phyloP scores from a whole-genome alignment of 1,140 invertebrate genomes.

The Archegozetes longisetosus region DNA sequence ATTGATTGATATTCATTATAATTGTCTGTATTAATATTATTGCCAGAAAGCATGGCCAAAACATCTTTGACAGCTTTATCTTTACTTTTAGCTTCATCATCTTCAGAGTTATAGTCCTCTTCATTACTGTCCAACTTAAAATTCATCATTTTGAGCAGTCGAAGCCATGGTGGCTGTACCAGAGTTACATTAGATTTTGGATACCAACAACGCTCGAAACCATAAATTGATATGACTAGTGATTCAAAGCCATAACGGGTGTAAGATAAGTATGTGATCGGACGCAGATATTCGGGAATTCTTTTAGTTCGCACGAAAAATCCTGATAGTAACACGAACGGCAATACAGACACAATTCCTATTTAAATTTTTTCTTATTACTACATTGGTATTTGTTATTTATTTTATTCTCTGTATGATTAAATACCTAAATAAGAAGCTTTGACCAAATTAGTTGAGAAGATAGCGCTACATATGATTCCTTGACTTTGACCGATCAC shows the following conservation, averaged over 20 bases:
- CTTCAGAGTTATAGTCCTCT: not conserved
- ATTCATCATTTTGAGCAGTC: not conserved
- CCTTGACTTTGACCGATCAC: slow-evolving; percentile 82
- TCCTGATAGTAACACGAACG: slow-evolving; percentile 64
- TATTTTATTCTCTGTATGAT: slow-evolving; percentile 50
- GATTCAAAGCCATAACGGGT: slow-evolving; percentile 81
- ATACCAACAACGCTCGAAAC: slow-evolving; percentile 45
- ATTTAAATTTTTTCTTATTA: too few relatives aligned
- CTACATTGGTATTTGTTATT: slow-evolving; percentile 48
- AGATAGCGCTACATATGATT: slow-evolving; percentile 62
- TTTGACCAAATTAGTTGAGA: slow-evolving; percentile 31
- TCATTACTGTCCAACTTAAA: not conserved
- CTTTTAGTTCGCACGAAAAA: slow-evolving; percentile 87
- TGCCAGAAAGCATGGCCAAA: not conserved
- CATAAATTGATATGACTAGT: slow-evolving; percentile 72
- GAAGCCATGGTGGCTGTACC: not conserved
- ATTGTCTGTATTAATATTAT: not conserved
- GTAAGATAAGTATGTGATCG: slow-evolving; percentile 77
- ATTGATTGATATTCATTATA: not conserved
- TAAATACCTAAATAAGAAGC: slow-evolving; percentile 86
- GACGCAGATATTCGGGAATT: slow-evolving; percentile 71
- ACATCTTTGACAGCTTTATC: not conserved
- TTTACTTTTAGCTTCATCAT: too few relatives aligned
- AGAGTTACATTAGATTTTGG: not conserved
- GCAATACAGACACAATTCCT: slow-evolving; percentile 51